Evolutionary conservation across 2,888 invertebrate genomes (phyloP), one percentile per base, ranked within the genome.

Genomic region (Lacanobia wlatinum): DNA sequence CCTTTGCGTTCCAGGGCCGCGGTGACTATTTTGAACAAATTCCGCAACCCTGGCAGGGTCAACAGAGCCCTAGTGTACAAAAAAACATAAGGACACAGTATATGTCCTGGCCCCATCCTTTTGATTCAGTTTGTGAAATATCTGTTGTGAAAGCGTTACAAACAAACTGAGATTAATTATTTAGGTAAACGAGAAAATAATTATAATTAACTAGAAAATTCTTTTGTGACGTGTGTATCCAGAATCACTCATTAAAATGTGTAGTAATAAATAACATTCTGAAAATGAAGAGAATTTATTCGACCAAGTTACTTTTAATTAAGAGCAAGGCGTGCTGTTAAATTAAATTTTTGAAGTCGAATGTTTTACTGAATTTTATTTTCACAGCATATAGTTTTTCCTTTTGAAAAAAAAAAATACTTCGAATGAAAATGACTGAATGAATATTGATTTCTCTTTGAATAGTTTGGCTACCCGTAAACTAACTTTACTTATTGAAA

Each of bases 231-330:
- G 2, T 10, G 10, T 21, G 10, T 55, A 40, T 43, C 8, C 21
- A 59, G 14, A 48, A 60, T 38, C 10, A 61, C 23, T 80, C 10
- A 53, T 21, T 55, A 64, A 48, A 61, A 40, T 50, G 1, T 43
- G 52, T 58, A 23, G 52, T 62, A 18, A 9, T 50, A 53, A 65
- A 65, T 52, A 59, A 43, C 18, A n/a, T 60, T 21, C 52, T 21
- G 28, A 76, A 76, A 56, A 63, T 81, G 18, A 50, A 58, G 43
- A 52, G 55, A 38, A 76, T 81, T 82, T 77, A 69, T 64, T 61
- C 70, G 48, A 61, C 60, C 70, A 82, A 43, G 28, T 69, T 56
- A 21, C 2, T 56, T 82, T 50, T 69, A 69, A 69, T 82, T 76
- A 40, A 23, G 60, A 21, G 55, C 34, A 55, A 43, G 4, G 43